Evolutionary conservation across 2,113 vertebrate species (phyloP).

Genomic region (Bungarus multicinctus): DNA sequence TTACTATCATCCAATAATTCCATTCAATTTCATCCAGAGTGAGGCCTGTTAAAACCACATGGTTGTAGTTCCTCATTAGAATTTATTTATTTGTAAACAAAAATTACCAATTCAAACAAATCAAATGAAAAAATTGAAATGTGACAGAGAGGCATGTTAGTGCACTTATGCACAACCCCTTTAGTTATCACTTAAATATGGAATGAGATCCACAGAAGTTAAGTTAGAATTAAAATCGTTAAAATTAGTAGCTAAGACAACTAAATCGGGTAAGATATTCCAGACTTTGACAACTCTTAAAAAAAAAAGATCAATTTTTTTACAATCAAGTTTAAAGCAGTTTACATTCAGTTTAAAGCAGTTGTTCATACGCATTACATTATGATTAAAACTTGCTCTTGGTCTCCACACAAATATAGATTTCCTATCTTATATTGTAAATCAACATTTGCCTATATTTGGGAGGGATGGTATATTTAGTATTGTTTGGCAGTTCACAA

Average conservation of each 20-base stretch:
- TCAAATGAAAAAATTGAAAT: not conserved
- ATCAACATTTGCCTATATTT: constrained; percentile 7
- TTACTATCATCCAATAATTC: not conserved
- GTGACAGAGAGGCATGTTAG: not conserved
- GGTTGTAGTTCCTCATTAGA: not conserved
- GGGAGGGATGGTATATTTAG: not conserved
- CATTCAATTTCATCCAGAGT: not conserved
- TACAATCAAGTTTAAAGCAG: not conserved
- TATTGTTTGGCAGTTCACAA: constrained; percentile 18
- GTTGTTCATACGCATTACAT: no score
- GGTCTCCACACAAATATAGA: not conserved
- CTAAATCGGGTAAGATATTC: not conserved
- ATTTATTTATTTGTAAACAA: not conserved
- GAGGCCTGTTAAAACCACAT: not conserved
- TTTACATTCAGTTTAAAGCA: not conserved
- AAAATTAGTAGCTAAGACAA: not conserved
- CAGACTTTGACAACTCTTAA: not conserved
- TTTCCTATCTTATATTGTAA: not conserved
- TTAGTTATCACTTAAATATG: not conserved
- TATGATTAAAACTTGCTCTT: not conserved
- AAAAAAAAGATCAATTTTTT: not conserved
- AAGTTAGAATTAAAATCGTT: not conserved
- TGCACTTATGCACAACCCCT: not conserved
- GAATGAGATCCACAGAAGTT: not conserved
- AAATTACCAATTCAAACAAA: not conserved